phyloP scores from a whole-genome alignment of 2,888 invertebrate species.

The Sphinx pinastri region DNA sequence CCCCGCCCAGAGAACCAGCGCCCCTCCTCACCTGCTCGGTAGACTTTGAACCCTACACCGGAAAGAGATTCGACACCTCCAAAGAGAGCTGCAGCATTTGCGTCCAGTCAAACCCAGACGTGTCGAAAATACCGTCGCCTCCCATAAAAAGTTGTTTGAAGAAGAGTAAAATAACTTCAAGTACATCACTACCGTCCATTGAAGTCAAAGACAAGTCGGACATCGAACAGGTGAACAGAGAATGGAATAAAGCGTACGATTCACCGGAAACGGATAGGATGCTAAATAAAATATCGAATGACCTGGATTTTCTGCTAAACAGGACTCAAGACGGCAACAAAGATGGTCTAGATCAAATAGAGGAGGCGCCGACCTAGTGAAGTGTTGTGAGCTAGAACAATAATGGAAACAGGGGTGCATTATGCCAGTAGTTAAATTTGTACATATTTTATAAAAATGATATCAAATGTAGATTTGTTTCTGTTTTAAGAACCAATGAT shows the following conservation, averaged over 20 bases:
- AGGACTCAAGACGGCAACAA: conserved; percentile 76
- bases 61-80: conserved; percentile 60
- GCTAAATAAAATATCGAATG: conserved; percentile 91
- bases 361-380: conserved; percentile 72
- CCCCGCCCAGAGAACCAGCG: conserved; percentile 50
- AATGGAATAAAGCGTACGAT: conserved; percentile 70
- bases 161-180: conserved; percentile 62
- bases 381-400: conserved; percentile 43
- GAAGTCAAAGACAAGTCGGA: conserved; percentile 64
- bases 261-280: conserved; percentile 84
- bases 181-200: conserved; percentile 70
- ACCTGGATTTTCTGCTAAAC: conserved; percentile 92
- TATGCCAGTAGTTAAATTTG: conserved; percentile 51
- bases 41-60: conserved; percentile 66
- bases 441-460: conserved; percentile 42
- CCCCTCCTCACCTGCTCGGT: conserved; percentile 65
- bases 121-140: conserved; percentile 67
- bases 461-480: conserved; percentile 34
- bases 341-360: conserved; percentile 60
- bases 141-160: conserved; percentile 79
- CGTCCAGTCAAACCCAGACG: conserved; percentile 71
- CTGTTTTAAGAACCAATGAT: conserved; percentile 28
- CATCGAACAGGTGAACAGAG: conserved; percentile 68
- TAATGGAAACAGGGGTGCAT: conserved; percentile 71
- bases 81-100: conserved; percentile 73